A percentile compares a stretch with the other conserved stretches of the same genome.
Conservation (phyloP, 2,113 vertebrate genomes). For the Taxidea taxus region DNA sequence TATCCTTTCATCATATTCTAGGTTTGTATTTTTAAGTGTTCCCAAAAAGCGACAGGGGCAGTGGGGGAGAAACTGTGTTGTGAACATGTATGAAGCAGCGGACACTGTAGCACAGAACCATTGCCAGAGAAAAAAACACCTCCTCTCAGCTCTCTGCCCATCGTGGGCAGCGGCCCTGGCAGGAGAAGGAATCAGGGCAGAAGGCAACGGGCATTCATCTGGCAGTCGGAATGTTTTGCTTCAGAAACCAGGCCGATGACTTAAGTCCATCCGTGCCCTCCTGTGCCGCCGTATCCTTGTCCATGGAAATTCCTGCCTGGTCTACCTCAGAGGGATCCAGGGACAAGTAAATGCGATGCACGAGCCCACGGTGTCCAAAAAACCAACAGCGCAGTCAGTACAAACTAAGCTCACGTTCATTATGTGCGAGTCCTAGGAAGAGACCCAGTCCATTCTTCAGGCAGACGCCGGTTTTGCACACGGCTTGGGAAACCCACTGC, state of each 20-base stretch:
- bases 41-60: neutral
- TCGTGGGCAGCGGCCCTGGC: too few species aligned
- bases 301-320: neutral
- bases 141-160: neutral
- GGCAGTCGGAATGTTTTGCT: neutral
- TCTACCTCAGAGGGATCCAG: neutral
- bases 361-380: neutral
- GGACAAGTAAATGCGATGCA: neutral
- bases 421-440: neutral
- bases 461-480: neutral
- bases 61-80: neutral
- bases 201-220: neutral
- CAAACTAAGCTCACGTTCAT: neutral
- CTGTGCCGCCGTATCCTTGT: fast-evolving
- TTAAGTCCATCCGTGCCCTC: neutral
- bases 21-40: neutral
- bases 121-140: neutral
- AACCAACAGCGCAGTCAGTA: neutral
- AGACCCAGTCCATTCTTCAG: neutral
- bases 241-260: neutral
- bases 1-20: neutral
- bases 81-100: neutral
- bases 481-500: neutral
- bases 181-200: neutral
- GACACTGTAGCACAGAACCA: neutral